These are phyloP conservation scores for Patella caerulea DNA, from an alignment of 2,888 invertebrate genomes.

Conservation along the genomic window DNA sequence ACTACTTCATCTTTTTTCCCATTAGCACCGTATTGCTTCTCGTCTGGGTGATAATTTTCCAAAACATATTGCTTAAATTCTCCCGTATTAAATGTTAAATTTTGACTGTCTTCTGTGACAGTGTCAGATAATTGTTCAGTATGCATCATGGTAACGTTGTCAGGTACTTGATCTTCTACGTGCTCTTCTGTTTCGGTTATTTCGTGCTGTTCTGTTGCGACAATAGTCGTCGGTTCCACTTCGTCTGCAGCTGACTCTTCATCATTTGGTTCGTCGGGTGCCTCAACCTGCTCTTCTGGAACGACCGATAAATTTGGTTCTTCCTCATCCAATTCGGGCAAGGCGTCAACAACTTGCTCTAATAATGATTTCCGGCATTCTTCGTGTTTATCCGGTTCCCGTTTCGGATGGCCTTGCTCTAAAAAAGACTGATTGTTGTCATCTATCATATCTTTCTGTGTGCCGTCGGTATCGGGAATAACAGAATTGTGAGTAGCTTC, in stretches of 20 bases:
- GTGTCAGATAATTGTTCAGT: too few relatives aligned
- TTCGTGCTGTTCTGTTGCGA: not conserved
- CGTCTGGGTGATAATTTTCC: too few relatives aligned
- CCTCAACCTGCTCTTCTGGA: not conserved
- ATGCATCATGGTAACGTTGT: too few relatives aligned
- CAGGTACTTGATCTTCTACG: too few relatives aligned
- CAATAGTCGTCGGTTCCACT: not conserved
- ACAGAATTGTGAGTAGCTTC: too few relatives aligned
- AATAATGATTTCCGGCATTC: not conserved
- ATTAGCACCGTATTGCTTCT: too few relatives aligned
- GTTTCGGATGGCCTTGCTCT: not conserved
- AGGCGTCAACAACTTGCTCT: not conserved
- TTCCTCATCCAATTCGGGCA: not conserved
- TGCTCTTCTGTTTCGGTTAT: not conserved
- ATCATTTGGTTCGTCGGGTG: not conserved
- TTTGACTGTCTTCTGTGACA: too few relatives aligned
- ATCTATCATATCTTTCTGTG: not conserved
- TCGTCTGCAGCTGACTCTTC: not conserved
- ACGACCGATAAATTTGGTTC: not conserved
- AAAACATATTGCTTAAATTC: too few relatives aligned
- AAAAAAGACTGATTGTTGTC: not conserved
- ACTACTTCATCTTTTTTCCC: too few relatives aligned
- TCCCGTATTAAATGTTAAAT: too few relatives aligned
- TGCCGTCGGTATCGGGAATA: too few relatives aligned
- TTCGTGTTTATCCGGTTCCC: not conserved